Conservation (phyloP, 1,140 invertebrate genomes). For the Cotesia glomerata region DNA sequence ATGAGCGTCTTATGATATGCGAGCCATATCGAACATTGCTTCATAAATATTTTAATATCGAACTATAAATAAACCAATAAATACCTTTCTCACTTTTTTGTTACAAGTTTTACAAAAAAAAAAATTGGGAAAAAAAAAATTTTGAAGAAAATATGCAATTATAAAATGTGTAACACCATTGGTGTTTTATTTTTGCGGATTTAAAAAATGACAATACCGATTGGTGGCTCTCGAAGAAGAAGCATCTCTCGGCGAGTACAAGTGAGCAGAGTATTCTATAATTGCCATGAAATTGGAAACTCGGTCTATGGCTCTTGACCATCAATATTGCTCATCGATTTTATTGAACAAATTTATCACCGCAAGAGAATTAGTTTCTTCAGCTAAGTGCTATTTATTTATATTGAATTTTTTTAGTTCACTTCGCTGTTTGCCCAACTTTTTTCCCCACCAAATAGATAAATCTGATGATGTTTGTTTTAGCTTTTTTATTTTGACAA, state of each 20-base stretch:
- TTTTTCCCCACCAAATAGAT: no score
- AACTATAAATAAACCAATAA: neutral
- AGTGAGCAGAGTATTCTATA: neutral
- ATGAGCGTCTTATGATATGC: slow-evolving; percentile 11
- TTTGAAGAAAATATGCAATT: neutral
- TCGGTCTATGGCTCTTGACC: slow-evolving; percentile 2
- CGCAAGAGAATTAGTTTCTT: neutral
- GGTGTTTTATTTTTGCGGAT: neutral
- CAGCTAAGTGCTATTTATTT: no score
- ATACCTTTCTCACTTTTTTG: neutral
- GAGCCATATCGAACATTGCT: slow-evolving; percentile 4
- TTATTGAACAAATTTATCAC: slow-evolving; percentile 1
- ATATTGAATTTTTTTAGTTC: no score
- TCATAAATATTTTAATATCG: slow-evolving; percentile 13
- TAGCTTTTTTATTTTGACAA: no score
- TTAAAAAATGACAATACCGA: neutral
- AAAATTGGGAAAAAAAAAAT: slow-evolving; percentile 15
- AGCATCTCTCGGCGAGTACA: neutral
- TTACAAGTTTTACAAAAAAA: neutral
- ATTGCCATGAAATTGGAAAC: slow-evolving; percentile 14
- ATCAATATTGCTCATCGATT: slow-evolving; percentile 4
- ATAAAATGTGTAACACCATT: neutral
- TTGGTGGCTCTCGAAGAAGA: neutral
- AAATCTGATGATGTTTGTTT: no score
- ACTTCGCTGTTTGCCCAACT: no score